Evolutionary conservation across 1,140 invertebrate genomes (phyloP).

Genomic region (Dryas iulia): DNA sequence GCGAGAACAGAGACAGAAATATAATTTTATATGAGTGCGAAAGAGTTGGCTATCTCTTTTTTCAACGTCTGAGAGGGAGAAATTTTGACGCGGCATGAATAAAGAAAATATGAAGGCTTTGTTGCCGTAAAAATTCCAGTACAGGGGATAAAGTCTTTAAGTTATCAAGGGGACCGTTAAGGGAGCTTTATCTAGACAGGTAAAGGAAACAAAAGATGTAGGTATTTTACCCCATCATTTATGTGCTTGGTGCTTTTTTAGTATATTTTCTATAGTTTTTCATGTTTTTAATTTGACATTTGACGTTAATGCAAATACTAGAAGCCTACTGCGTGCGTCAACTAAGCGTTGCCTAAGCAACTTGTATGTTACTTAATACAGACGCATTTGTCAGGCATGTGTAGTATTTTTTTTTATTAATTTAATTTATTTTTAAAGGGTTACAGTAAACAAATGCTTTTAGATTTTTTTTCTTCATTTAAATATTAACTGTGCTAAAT

Average conservation of each 20-base stretch:
- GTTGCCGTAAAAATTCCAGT: constrained; percentile 79
- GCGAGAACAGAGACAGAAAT: constrained; percentile 50
- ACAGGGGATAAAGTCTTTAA: constrained; percentile 79
- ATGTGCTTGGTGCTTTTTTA: not conserved
- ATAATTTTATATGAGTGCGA: constrained; percentile 59
- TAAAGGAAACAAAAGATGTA: constrained; percentile 33
- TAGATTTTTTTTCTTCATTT: too few species aligned
- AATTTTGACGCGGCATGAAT: constrained; percentile 78
- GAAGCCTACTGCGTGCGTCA: too few species aligned
- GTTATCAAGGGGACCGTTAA: constrained; percentile 68
- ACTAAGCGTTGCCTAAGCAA: too few species aligned
- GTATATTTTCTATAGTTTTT: not conserved
- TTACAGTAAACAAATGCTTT: too few species aligned
- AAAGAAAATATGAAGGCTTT: constrained; percentile 80
- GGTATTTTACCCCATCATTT: constrained; percentile 7
- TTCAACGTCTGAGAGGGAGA: constrained; percentile 58
- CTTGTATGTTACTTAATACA: too few species aligned
- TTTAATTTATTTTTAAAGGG: too few species aligned
- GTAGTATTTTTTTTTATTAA: too few species aligned
- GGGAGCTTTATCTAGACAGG: constrained; percentile 51
- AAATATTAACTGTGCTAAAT: too few species aligned
- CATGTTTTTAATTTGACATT: too few species aligned
- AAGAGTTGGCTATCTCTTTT: constrained; percentile 75
- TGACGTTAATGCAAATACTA: too few species aligned
- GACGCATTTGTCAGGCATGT: too few species aligned